Conservation (phyloP, 2,888 invertebrate genomes). For the Pristionchus mayeri region DNA sequence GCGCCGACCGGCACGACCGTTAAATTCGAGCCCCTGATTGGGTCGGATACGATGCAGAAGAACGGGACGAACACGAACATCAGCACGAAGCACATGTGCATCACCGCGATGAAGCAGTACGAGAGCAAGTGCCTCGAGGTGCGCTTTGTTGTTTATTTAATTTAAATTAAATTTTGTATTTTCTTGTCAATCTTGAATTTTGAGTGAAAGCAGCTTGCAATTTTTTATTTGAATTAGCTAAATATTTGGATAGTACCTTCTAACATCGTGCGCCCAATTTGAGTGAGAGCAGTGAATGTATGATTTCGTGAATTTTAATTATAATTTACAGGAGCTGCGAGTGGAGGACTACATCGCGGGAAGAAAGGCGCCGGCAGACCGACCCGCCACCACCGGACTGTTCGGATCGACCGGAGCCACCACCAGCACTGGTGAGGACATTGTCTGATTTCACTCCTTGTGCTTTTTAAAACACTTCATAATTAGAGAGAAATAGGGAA, state of each 20-base stretch:
- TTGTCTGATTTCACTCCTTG: too few species aligned
- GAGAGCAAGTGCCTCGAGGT: conserved; percentile 91
- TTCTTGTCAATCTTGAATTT: too few species aligned
- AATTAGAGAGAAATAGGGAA: too few species aligned
- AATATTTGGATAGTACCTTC: too few species aligned
- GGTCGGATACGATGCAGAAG: conserved; percentile 93
- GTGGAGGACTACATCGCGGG: conserved; percentile 93
- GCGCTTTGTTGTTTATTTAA: conserved; percentile 7
- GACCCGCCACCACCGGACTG: conserved; percentile 57
- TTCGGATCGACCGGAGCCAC: conserved; percentile 56
- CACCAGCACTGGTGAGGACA: conserved; percentile 44
- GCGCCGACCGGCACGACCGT: conserved; percentile 83
- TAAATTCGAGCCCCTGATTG: conserved; percentile 86
- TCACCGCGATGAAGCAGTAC: conserved; percentile 98
- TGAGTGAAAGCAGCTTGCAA: too few species aligned
- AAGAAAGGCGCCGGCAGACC: conserved; percentile 83
- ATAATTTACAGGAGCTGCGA: conserved; percentile 84
- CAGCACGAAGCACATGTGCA: conserved; percentile 94
- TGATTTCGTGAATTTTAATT: too few species aligned
- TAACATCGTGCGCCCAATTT: too few species aligned
- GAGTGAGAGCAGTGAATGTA: too few species aligned
- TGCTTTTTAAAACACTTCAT: too few species aligned
- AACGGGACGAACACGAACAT: conserved; percentile 87
- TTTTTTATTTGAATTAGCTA: not conserved
- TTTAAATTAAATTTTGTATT: not conserved